Evolutionary conservation across 2,888 invertebrate genomes (phyloP), one percentile per base, ranked within the genome.

Genomic region (Sesia bembeciformis): DNA sequence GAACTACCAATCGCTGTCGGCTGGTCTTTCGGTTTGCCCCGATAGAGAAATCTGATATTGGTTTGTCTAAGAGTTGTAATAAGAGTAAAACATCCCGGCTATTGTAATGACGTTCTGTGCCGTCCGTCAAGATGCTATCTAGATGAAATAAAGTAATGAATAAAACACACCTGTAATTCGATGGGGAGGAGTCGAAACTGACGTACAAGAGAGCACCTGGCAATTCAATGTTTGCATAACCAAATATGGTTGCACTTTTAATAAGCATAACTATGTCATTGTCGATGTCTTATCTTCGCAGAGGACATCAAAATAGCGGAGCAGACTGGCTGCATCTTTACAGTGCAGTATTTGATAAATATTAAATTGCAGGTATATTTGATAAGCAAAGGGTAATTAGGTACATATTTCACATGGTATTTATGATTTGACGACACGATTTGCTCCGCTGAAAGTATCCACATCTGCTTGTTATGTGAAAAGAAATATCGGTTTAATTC

Each of bases 61-160:
- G 69, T 72, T 72, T 66, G 78, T 81, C 82, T 80, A 23, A 23
- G 23, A 23, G 86, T 86, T 84, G 85, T 57, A 56, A 58, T 53
- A 58, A 58, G 72, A 76, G 70, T 74, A 84, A 81, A 80, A 82
- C 78, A 80, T 70, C 72, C 68, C 74, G 75, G 69, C 78, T 64
- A 79, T 81, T 84, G 83, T 85, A 79, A 78, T 79, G 74, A 75
- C 78, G 81, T 78, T 74, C 71, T 72, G 70, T 76, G 78, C 50
- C 81, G 79, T 82, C 80, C 78, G 76, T 86, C 84, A 84, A 86
- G 87, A 88, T 88, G 68, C 67, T 81, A 87, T 88, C 87, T 72
- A 64, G 67, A 71, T 74, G 75, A 74, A 80, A 79, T 78, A 81
- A 84, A 83, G 76, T 82, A 82, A 84, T 84, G 80, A 86, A 77